A percentile compares a stretch with the other conserved stretches of the same genome.
Evolutionary conservation across 2,888 invertebrate genomes (phyloP).

Genomic region (Nasonia oneida): DNA sequence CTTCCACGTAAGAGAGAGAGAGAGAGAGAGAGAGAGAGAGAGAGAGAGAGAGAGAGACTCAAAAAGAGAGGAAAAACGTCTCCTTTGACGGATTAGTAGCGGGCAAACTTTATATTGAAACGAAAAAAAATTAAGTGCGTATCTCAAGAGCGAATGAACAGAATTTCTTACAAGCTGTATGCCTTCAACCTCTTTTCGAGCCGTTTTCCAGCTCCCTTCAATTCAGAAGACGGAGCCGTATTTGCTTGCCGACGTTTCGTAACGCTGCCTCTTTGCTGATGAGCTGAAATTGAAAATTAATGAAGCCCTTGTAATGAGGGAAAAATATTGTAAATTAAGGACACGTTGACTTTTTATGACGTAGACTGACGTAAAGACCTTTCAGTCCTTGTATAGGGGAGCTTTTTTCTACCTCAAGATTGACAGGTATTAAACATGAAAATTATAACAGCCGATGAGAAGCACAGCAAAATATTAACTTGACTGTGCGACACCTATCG

Average conservation of each 20-base stretch:
- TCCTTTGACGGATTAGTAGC: conserved; percentile 46
- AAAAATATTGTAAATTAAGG: conserved; percentile 12
- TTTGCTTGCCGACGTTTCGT: conserved; percentile 1
- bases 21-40: too few relatives aligned
- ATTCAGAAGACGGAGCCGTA: not conserved
- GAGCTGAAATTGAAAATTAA: conserved; percentile 44
- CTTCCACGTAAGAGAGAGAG: too few relatives aligned
- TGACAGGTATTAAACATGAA: not conserved
- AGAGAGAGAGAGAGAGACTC: not conserved
- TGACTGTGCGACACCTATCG: not conserved
- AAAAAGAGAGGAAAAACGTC: not conserved
- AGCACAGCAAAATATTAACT: not conserved
- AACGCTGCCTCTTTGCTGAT: conserved; percentile 4
- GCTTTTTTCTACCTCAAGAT: not conserved
- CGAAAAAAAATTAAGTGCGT: conserved; percentile 46
- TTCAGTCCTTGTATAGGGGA: not conserved
- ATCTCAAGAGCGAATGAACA: conserved; percentile 17
- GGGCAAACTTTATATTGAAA: conserved; percentile 36
- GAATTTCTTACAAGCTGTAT: not conserved
- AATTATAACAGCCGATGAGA: not conserved
- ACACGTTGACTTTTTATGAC: not conserved
- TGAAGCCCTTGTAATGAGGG: conserved; percentile 37
- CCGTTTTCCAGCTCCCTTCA: not conserved
- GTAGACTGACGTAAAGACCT: not conserved
- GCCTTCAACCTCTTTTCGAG: conserved; percentile 35